Evolutionary conservation across 2,797 vertebrate genomes (phyloP), one percentile per base, ranked within the genome.

Genomic region (Crenuchus spilurus): DNA sequence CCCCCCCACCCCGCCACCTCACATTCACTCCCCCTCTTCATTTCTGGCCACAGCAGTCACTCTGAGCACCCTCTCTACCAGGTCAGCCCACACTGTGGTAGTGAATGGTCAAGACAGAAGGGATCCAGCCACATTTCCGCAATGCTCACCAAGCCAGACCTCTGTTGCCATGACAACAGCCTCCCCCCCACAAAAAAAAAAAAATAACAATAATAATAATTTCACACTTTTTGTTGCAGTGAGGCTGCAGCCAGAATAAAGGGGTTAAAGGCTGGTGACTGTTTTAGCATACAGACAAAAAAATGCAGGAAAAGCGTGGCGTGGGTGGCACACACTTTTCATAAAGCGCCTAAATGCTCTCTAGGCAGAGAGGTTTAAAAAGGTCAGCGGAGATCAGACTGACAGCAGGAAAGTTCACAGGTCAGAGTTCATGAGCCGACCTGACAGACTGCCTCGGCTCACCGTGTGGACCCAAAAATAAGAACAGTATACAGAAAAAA

Each of bases 161-260:
- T 90, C 90, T 82, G 94, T 96, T 93, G 92, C 92, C 91, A 94
- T 95, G 92, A 92, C 90, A 96, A 97, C 94, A 83, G 84, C 87
- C 81, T 84, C 83, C 87, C 84, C 83, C 81, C 3, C 1, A 65
- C 18, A 39, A 22, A 26, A 63, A 14, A 51, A 26, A 30, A 14
- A 14, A 55, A 33, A 4, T 10, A 8, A 16, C n/a, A 31, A 58
- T 18, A 54, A 44, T 57, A 46, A 70, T 31, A 10, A 49, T 54
- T 54, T 48, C 48, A 31, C 65, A 68, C 69, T 13, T 63, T 18
- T 44, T 3, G 1, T 20, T 26, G 65, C 61, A 66, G 55, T 16
- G 13, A 77, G 72, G 70, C 75, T 44, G 22, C n/a, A 67, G 70
- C 30, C 49, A 70, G 35, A 74, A 48, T 18, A 10, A 68, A 49